These are phyloP conservation scores for Rhinichthys osculus DNA, from an alignment of 2,797 vertebrate species.

Conservation along the genomic window DNA sequence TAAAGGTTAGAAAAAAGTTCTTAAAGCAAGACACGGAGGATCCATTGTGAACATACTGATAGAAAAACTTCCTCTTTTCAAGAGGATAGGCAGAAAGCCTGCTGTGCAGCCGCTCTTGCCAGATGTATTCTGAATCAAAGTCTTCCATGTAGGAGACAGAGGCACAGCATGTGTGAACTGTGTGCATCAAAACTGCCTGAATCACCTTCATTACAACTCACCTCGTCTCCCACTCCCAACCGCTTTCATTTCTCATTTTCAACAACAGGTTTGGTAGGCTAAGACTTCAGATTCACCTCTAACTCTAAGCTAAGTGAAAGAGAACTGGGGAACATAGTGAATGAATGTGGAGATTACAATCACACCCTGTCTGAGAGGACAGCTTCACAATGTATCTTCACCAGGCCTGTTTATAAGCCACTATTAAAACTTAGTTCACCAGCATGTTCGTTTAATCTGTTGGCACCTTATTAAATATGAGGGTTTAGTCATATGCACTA, in stretches of 20 bases:
- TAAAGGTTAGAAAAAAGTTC: not conserved
- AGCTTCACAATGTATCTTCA: conserved; percentile 41
- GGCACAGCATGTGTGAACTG: not conserved
- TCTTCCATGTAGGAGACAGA: conserved; percentile 40
- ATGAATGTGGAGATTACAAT: conserved; percentile 15
- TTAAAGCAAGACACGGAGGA: not conserved
- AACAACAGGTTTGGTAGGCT: conserved; percentile 15
- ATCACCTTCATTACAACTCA: not conserved
- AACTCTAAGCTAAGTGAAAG: not conserved
- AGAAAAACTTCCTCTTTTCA: not conserved
- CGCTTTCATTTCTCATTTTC: conserved; percentile 6
- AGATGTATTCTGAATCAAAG: conserved; percentile 59
- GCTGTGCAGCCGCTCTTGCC: conserved; percentile 45
- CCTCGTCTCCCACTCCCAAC: not conserved
- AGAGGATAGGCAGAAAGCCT: conserved; percentile 26
- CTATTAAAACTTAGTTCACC: conserved; percentile 17
- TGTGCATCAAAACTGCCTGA: conserved; percentile 18
- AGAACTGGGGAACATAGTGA: not conserved
- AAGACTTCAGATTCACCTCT: conserved; percentile 13
- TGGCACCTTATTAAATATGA: not conserved
- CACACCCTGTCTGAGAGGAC: conserved; percentile 36
- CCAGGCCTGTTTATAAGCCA: conserved; percentile 14
- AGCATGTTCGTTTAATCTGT: conserved; percentile 3
- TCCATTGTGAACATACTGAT: conserved; percentile 21
- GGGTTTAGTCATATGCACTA: not conserved